phyloP scores from a whole-genome alignment of 2,797 vertebrate species.

The Cottoperca gobio region DNA sequence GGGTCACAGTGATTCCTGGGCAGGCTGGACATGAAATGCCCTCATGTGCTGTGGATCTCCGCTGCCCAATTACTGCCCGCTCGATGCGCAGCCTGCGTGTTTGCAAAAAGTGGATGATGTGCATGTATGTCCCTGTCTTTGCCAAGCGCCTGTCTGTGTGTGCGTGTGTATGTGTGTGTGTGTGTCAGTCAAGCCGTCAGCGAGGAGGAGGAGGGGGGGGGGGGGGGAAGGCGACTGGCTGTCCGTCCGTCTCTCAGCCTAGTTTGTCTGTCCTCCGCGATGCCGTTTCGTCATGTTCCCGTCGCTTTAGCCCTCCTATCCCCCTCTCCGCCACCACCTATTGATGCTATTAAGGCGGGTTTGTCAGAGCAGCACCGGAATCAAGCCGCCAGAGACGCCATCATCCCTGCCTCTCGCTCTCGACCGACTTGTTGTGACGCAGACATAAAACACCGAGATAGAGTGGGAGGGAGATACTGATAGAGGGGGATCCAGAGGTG shows the following conservation, averaged over 20 bases:
- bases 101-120: conserved; percentile 75
- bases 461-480: conserved; percentile 82
- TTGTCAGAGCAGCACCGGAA: conserved; percentile 78
- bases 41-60: conserved; percentile 73
- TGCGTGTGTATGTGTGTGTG: conserved; percentile 76
- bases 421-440: conserved; percentile 89
- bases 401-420: conserved; percentile 84
- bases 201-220: conserved; percentile 45
- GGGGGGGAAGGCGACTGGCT: conserved; percentile 51
- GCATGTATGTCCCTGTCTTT: conserved; percentile 74
- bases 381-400: conserved; percentile 89
- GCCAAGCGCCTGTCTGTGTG: conserved; percentile 68
- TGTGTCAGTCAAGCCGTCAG: conserved; percentile 82
- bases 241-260: conserved; percentile 76
- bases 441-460: conserved; percentile 89
- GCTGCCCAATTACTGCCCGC: conserved; percentile 78
- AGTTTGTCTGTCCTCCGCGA: conserved; percentile 81
- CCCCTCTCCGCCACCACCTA: conserved; percentile 53
- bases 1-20: conserved; percentile 83
- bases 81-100: conserved; percentile 76
- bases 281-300: conserved; percentile 83
- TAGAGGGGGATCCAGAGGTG: conserved; percentile 54
- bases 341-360: conserved; percentile 79
- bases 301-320: conserved; percentile 54
- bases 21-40: conserved; percentile 81